Conservation (phyloP, 2,888 invertebrate genomes). For the Galeopsomyia nigrocyanea region DNA sequence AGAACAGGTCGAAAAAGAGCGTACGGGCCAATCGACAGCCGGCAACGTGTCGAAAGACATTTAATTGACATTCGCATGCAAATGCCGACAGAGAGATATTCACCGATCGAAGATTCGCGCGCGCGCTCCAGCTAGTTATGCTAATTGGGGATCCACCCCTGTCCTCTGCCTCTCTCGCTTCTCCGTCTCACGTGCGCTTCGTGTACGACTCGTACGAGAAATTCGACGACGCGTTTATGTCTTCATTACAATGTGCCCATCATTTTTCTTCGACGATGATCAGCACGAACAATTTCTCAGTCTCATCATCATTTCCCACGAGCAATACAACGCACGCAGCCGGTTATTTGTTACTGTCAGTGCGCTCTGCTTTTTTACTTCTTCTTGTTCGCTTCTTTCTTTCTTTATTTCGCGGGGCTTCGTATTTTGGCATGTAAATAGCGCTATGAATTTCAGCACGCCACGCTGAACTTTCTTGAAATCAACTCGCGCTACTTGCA, state of each 20-base stretch:
- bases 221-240: not conserved
- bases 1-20: too few relatives aligned
- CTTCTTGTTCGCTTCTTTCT: not conserved
- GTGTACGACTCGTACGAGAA: too few relatives aligned
- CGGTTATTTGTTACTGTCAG: constrained; percentile 27
- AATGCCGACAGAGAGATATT: constrained; percentile 8
- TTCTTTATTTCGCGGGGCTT: not conserved
- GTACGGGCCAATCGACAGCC: too few relatives aligned
- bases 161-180: not conserved
- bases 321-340: constrained; percentile 10
- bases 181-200: not conserved
- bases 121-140: constrained; percentile 12
- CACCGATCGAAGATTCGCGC: constrained; percentile 3
- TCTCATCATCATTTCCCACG: constrained; percentile 36
- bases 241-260: not conserved
- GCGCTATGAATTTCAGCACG: not conserved
- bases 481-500: constrained; percentile 15
- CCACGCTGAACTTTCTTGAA: constrained; percentile 12
- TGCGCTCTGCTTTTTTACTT: constrained; percentile 5
- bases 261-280: constrained; percentile 31
- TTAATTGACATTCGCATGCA: constrained; percentile 36
- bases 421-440: too few relatives aligned
- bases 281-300: constrained; percentile 25
- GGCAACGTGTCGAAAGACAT: not conserved
- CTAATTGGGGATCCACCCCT: constrained; percentile 4